Base-by-base conservation (phyloP, 1,140 invertebrate species). In the Drosophila novamexicana region DNA sequence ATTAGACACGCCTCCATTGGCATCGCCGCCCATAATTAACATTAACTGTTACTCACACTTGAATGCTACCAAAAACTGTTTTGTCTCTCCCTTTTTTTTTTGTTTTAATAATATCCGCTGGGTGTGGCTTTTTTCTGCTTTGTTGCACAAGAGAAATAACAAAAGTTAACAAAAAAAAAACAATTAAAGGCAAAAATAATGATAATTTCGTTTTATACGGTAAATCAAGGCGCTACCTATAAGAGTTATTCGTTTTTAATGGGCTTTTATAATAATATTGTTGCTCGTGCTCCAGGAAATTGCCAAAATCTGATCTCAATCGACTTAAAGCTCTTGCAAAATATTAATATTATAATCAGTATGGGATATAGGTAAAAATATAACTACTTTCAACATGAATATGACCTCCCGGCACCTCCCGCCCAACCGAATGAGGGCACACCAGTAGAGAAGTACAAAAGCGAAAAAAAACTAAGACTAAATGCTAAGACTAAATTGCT, bases 1-100 rank as follows among this genome's bases (percentile, higher is more conserved):
- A 88, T 88, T 88, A 88, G 83, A 73, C 72, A 88, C 83, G 84
- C 79, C 79, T 71, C 66, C 45, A 76, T 76, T 69, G 71, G 65
- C 71, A 69, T 67, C 71, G 66, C 42, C 63, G 52, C 42, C 71
- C 83, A 73, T 81, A 85, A 85, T 86, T 65, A 81, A 73, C 65
- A 65, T 75, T 88, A 88, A 77, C 68, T 74, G 69, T 75, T 84
- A 37, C 59, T 47, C 65, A 65, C 54, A 72, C 64, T 72, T 63
- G 14, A 52, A 69, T 69, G 65, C 36, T 53, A 59, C 52, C 53
- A 66, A 75, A 75, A 85, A 77, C 49, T 61, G 32, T 66, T 57
- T 67, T 68, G 53, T 45, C 22, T 29, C 40, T 75, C 12, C 12
- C 4, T 70, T 70, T 49, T 8, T 47, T 71, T 78, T 47, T 37